Conservation (phyloP, 2,113 vertebrate species). For the Pteronura brasiliensis region DNA sequence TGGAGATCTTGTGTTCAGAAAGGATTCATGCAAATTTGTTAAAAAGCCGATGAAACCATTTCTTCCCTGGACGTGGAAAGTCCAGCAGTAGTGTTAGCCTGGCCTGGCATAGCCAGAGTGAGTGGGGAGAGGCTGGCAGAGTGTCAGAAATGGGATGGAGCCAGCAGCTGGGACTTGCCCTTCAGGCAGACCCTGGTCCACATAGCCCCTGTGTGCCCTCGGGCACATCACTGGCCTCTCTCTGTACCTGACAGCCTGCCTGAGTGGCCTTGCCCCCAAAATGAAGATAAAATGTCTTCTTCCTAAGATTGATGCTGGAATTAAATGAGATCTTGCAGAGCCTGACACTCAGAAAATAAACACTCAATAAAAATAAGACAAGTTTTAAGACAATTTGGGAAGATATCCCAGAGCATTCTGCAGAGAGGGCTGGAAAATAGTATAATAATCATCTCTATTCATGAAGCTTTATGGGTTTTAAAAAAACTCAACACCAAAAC, state of each 20-base stretch:
- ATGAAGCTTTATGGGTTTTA: neutral
- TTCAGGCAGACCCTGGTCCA: neutral
- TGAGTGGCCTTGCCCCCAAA: neutral
- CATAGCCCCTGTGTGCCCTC: rapidly evolving
- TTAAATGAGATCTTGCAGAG: neutral
- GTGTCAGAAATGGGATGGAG: rapidly evolving
- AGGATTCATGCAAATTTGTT: slow-evolving; percentile 39
- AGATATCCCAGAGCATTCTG: neutral
- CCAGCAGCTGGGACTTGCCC: neutral
- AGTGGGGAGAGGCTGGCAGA: neutral
- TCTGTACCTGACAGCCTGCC: neutral
- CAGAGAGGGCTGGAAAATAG: neutral
- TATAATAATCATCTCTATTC: neutral
- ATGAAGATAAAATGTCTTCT: neutral
- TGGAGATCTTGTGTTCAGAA: slow-evolving; percentile 39
- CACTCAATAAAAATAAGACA: neutral
- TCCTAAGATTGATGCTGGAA: neutral
- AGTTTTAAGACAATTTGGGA: neutral
- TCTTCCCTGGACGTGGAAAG: slow-evolving; percentile 56
- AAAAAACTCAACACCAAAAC: neutral
- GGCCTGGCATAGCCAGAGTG: rapidly evolving
- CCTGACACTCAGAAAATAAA: neutral
- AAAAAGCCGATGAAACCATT: slow-evolving; percentile 70
- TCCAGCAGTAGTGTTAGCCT: neutral
- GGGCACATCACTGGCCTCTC: neutral